Evolutionary conservation across 2,113 vertebrate species (phyloP).

Genomic region (Leptosomus discolor): DNA sequence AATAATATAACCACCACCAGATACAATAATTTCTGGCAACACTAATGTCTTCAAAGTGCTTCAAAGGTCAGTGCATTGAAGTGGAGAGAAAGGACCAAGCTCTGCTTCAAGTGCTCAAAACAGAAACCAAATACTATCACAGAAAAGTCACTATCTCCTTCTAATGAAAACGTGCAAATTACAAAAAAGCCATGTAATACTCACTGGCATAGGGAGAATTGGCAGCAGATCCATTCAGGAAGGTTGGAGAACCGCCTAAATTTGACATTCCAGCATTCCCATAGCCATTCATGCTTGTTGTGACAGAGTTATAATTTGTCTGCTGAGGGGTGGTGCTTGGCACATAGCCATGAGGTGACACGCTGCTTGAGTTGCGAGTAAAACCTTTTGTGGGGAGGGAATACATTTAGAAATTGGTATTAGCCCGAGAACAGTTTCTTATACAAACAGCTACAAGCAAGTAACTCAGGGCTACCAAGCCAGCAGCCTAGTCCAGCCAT

Average conservation of each 20-base stretch:
- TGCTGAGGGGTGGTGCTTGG: conserved; percentile 98
- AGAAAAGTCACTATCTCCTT: background rate
- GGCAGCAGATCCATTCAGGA: conserved; percentile 97
- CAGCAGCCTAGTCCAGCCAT: background rate
- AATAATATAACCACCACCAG: background rate
- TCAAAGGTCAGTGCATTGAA: background rate
- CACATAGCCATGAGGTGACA: conserved; percentile 95
- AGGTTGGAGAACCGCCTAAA: conserved; percentile 93
- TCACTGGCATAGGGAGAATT: conserved; percentile 99
- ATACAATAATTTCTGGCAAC: background rate
- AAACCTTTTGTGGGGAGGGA: conserved; percentile 81
- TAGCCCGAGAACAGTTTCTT: background rate
- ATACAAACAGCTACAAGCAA: background rate
- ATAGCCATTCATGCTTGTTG: conserved; percentile 97
- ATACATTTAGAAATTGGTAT: background rate
- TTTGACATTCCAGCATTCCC: conserved; percentile 95
- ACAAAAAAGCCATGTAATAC: conserved; percentile 52
- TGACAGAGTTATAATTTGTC: conserved; percentile 94
- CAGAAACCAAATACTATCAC: background rate
- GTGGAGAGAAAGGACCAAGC: background rate
- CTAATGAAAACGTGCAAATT: background rate
- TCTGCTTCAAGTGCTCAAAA: background rate
- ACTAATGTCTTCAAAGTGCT: background rate
- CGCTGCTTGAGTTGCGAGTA: conserved; percentile 95
- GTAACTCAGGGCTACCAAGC: background rate